Percentiles rank a stretch among this genome's conserved stretches.
These are phyloP conservation scores for Herpetotheres cachinnans DNA, from an alignment of 2,113 vertebrate genomes.

Conservation along the genomic window DNA sequence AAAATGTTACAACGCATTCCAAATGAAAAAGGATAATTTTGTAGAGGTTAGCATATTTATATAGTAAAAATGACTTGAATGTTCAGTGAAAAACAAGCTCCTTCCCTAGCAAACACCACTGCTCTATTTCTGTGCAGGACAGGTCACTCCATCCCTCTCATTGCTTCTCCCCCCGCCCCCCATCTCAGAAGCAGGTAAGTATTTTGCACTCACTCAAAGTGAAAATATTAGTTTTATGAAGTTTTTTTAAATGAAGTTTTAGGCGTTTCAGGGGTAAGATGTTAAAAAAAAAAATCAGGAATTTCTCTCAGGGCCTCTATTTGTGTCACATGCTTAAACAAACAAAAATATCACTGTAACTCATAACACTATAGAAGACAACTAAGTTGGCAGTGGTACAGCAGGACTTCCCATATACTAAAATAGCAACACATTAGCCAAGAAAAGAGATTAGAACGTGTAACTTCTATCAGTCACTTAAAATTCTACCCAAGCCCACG, in stretches of 20 bases:
- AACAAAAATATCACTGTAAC: not conserved
- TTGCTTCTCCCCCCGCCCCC: not conserved
- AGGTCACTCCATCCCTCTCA: not conserved
- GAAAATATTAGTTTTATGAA: not conserved
- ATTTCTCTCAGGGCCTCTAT: not conserved
- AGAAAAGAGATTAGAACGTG: not conserved
- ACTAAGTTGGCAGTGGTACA: not conserved
- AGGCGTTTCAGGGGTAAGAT: not conserved
- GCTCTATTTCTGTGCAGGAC: not conserved
- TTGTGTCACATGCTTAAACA: not conserved
- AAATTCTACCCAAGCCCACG: not conserved
- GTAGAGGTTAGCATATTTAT: not conserved
- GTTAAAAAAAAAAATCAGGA: not conserved
- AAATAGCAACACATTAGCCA: slow-evolving; percentile 12
- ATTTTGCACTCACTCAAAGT: not conserved
- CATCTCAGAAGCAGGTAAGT: not conserved
- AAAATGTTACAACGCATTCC: not conserved
- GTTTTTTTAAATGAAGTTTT: not conserved
- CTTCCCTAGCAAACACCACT: not conserved
- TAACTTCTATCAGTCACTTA: not conserved
- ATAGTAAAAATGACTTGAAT: not conserved
- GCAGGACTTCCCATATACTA: not conserved
- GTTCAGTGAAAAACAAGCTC: not conserved
- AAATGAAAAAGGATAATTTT: not conserved
- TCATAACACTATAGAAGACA: not conserved